phyloP scores from a whole-genome alignment of 2,113 vertebrate species.

The Isichthys henryi region DNA sequence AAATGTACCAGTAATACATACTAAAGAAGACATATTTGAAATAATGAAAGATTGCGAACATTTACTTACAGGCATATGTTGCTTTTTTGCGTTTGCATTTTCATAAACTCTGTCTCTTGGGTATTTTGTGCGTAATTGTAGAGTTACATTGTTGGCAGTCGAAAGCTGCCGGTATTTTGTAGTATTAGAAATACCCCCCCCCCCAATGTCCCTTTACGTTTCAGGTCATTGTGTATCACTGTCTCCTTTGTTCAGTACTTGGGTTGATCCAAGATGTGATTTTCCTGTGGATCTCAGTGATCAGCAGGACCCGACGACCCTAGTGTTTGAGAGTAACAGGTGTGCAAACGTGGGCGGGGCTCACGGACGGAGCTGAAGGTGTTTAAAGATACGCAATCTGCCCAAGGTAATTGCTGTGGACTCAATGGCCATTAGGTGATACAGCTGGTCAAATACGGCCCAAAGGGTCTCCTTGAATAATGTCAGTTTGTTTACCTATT shows the following conservation, averaged over 20 bases:
- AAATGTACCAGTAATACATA: not conserved
- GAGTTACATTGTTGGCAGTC: not conserved
- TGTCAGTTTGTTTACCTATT: not conserved
- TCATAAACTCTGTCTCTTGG: not conserved
- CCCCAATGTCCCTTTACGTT: not conserved
- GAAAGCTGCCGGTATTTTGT: not conserved
- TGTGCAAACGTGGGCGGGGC: not conserved
- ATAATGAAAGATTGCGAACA: not conserved
- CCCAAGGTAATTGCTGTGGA: not conserved
- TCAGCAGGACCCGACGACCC: not conserved
- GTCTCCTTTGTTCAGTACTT: not conserved
- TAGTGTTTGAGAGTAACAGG: not conserved
- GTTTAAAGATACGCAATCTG: not conserved
- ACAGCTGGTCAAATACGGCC: not conserved
- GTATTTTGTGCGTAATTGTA: not conserved
- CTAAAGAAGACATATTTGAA: not conserved
- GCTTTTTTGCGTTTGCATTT: not conserved
- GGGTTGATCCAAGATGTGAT: not conserved
- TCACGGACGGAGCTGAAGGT: not conserved
- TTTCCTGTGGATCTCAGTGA: not conserved
- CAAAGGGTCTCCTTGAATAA: not conserved
- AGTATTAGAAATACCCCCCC: not conserved
- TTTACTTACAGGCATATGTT: not conserved
- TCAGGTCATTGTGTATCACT: not conserved
- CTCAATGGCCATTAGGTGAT: not conserved